These are phyloP conservation scores for Bombylius major DNA, from an alignment of 2,888 invertebrate species.

Conservation along the genomic window DNA sequence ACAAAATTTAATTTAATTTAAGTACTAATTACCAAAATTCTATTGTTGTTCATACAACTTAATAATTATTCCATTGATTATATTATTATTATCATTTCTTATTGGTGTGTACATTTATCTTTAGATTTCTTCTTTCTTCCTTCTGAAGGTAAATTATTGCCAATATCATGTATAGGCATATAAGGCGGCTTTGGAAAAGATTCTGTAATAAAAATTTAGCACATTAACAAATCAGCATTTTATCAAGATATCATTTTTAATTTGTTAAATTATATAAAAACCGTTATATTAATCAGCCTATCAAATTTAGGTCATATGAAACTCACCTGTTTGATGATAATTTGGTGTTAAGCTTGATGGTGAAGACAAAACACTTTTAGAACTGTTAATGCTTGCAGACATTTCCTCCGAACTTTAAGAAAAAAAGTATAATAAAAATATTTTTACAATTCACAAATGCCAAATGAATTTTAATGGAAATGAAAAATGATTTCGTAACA, in stretches of 20 bases:
- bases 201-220: neutral
- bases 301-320: too few relatives aligned
- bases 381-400: neutral
- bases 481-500: too few relatives aligned
- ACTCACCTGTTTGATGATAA: neutral
- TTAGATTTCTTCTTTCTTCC: constrained; percentile 44
- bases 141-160: constrained; percentile 51
- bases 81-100: constrained; percentile 12
- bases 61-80: too few relatives aligned
- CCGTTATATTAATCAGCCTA: too few relatives aligned
- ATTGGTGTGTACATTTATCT: constrained; percentile 52
- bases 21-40: too few relatives aligned
- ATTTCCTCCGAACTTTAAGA: neutral
- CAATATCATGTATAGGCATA: constrained; percentile 66
- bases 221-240: too few relatives aligned
- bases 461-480: too few relatives aligned
- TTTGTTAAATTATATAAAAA: too few relatives aligned
- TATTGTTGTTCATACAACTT: too few relatives aligned
- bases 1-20: too few relatives aligned
- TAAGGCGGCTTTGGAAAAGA: constrained; percentile 44
- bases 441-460: too few relatives aligned
- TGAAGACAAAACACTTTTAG: neutral
- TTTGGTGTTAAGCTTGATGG: neutral
- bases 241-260: too few relatives aligned
- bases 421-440: neutral